phyloP scores from a whole-genome alignment of 2,888 invertebrate genomes.

The Boloria selene region DNA sequence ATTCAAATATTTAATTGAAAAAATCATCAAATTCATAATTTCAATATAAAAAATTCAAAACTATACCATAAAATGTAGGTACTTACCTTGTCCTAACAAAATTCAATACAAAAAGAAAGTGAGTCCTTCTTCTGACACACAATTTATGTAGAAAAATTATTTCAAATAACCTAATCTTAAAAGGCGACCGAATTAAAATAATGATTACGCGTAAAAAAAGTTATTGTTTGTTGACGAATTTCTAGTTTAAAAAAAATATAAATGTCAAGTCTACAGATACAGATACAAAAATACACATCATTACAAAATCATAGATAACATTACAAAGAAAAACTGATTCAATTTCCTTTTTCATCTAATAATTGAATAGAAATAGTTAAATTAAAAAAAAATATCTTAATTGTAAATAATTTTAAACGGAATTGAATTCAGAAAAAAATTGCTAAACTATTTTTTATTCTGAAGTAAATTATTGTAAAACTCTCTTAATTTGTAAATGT shows the following conservation, averaged over 20 bases:
- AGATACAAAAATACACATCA: slow-evolving; percentile 16
- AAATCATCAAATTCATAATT: not conserved
- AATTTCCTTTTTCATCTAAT: too few species aligned
- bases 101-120: not conserved
- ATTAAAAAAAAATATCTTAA: too few species aligned
- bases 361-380: too few species aligned
- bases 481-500: too few species aligned
- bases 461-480: too few species aligned
- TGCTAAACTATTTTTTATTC: too few species aligned
- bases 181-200: not conserved
- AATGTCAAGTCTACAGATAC: not conserved
- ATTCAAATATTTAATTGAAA: too few species aligned
- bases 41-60: slow-evolving; percentile 6
- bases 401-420: too few species aligned
- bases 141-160: slow-evolving; percentile 1
- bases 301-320: slow-evolving; percentile 33
- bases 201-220: not conserved
- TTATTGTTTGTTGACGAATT: not conserved
- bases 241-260: not conserved
- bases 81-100: slow-evolving; percentile 30
- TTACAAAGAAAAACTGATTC: not conserved
- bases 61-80: slow-evolving; percentile 22
- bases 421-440: too few species aligned
- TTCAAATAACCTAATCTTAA: not conserved
- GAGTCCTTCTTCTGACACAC: slow-evolving; percentile 18